phyloP scores from a whole-genome alignment of 2,888 invertebrate genomes.

The Tipula unca region DNA sequence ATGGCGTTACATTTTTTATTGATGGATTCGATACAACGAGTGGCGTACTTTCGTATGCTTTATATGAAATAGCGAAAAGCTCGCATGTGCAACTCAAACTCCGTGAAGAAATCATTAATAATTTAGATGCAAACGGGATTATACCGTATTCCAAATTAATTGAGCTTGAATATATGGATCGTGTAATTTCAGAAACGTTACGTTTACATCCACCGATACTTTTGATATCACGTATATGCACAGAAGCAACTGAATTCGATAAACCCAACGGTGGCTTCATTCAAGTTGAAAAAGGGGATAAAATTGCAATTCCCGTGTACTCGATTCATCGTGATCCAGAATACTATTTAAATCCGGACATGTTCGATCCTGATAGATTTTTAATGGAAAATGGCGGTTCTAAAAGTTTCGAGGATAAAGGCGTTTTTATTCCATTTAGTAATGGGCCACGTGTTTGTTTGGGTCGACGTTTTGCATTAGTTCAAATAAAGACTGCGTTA shows the following conservation, averaged over 20 bases:
- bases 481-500: not conserved
- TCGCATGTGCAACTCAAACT: slow-evolving; percentile 30
- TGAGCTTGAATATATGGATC: slow-evolving; percentile 32
- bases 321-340: not conserved
- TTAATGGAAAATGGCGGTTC: slow-evolving; percentile 33
- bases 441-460: slow-evolving; percentile 40
- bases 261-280: slow-evolving; percentile 27
- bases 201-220: slow-evolving; percentile 22
- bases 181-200: slow-evolving; percentile 25
- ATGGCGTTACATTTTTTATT: slow-evolving; percentile 30
- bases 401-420: slow-evolving; percentile 29
- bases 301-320: not conserved
- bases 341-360: slow-evolving; percentile 40
- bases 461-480: slow-evolving; percentile 29
- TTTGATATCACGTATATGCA: slow-evolving; percentile 31
- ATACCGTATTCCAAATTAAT: slow-evolving; percentile 30
- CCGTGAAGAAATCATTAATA: slow-evolving; percentile 29
- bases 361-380: slow-evolving; percentile 47
- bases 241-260: slow-evolving; percentile 26
- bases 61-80: slow-evolving; percentile 28
- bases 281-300: slow-evolving; percentile 20
- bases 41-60: slow-evolving; percentile 27
- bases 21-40: slow-evolving; percentile 34
- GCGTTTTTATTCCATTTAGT: slow-evolving; percentile 38
- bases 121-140: slow-evolving; percentile 26